Conservation (phyloP, 2,113 vertebrate genomes). For the Monopterus albus region DNA sequence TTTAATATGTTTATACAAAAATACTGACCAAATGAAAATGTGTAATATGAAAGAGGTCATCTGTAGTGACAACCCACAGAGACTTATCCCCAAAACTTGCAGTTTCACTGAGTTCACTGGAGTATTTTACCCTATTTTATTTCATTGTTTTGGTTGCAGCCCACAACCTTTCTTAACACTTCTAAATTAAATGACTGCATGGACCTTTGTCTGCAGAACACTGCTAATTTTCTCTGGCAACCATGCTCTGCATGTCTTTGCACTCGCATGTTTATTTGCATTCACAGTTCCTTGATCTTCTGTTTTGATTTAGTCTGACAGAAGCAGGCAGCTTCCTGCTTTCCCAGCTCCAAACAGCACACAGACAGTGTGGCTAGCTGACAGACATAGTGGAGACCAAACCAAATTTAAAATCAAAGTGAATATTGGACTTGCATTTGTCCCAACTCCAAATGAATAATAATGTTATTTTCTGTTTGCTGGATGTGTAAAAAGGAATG, state of each 20-base stretch:
- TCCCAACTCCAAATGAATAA: background rate
- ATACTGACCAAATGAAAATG: too few relatives aligned
- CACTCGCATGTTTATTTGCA: slow-evolving; percentile 14
- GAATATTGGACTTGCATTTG: background rate
- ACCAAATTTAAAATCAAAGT: background rate
- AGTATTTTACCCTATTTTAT: too few relatives aligned
- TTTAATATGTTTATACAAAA: too few relatives aligned
- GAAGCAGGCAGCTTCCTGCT: too few relatives aligned
- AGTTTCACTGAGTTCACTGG: too few relatives aligned
- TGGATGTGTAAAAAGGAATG: background rate
- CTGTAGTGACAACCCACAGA: too few relatives aligned
- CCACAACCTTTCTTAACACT: too few relatives aligned
- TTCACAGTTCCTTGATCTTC: background rate
- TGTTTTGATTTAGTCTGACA: too few relatives aligned
- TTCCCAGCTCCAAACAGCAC: background rate
- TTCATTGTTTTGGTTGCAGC: too few relatives aligned
- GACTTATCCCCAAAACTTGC: too few relatives aligned
- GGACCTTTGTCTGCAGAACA: slow-evolving; percentile 18
- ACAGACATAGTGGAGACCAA: background rate
- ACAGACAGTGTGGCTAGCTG: background rate
- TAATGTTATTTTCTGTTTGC: too few relatives aligned
- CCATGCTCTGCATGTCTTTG: background rate
- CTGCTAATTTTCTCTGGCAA: background rate
- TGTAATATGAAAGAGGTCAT: too few relatives aligned
- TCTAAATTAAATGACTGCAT: slow-evolving; percentile 45